These are phyloP conservation scores for Spatula clypeata DNA, from an alignment of 2,797 vertebrate genomes.

Conservation along the genomic window DNA sequence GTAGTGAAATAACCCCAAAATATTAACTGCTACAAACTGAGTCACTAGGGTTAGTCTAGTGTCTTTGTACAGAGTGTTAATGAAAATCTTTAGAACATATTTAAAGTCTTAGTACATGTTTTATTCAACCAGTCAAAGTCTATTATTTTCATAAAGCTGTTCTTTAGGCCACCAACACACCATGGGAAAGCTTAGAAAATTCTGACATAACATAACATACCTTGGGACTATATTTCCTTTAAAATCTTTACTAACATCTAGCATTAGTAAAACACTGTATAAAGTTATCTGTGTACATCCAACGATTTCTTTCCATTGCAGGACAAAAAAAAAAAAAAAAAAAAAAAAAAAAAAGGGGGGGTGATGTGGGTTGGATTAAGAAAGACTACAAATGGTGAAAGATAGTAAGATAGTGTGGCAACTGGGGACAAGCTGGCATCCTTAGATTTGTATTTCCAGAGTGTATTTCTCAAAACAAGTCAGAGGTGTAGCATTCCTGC, in stretches of 20 bases:
- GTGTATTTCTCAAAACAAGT: not conserved
- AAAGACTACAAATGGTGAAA: not conserved
- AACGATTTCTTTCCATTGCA: not conserved
- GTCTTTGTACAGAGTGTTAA: not conserved
- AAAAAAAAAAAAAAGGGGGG: not conserved
- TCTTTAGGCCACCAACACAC: not conserved
- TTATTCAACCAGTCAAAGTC: not conserved
- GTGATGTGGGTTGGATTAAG: not conserved
- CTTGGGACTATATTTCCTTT: not conserved
- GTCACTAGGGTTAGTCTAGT: not conserved
- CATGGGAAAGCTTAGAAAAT: not conserved
- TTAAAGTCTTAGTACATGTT: not conserved
- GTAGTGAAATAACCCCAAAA: not conserved
- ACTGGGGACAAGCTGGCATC: rapidly evolving
- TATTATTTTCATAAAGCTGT: not conserved
- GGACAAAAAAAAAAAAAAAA: too few species aligned
- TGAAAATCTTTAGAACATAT: not conserved
- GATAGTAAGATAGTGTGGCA: not conserved
- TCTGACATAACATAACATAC: not conserved
- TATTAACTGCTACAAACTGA: not conserved
- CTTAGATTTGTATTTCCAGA: not conserved
- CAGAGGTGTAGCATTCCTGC: not conserved
- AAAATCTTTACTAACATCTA: not conserved
- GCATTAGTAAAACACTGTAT: not conserved
- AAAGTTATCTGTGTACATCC: not conserved